Conservation (phyloP, 2,797 vertebrate genomes). For the Naso thynnoides region DNA sequence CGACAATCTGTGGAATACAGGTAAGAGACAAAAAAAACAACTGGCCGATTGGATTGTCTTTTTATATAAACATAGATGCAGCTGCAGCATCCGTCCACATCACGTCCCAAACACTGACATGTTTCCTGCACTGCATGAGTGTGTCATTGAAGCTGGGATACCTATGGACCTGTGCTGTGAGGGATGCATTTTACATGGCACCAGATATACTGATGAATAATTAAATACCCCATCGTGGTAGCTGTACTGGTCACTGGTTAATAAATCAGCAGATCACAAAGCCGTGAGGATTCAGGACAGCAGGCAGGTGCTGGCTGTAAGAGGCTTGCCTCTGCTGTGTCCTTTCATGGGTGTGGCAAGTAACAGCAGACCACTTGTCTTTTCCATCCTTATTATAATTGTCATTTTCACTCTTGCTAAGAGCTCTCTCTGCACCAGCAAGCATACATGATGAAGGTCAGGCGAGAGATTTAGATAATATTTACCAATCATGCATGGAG, state of each 20-base stretch:
- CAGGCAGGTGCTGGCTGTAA: constrained; percentile 1
- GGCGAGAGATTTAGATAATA: constrained; percentile 10
- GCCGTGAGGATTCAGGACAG: constrained; percentile 17
- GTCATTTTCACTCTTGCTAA: constrained; percentile 18
- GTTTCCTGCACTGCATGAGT: constrained; percentile 48
- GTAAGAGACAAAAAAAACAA: constrained; percentile 54
- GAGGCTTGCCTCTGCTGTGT: constrained; percentile 31
- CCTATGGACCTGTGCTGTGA: background rate
- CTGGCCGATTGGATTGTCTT: background rate
- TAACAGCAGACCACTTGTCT: constrained; percentile 50
- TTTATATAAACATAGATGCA: constrained; percentile 24
- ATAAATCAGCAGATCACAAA: constrained; percentile 16
- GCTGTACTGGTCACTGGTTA: constrained; percentile 7
- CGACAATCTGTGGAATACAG: constrained; percentile 30
- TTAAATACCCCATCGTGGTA: constrained; percentile 19
- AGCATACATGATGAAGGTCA: constrained; percentile 38
- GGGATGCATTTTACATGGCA: constrained; percentile 23
- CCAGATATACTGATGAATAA: constrained; percentile 39
- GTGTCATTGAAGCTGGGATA: constrained; percentile 8
- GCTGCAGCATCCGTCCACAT: constrained; percentile 40
- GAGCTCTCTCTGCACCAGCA: constrained; percentile 23
- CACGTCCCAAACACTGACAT: constrained; percentile 53
- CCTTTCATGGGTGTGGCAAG: constrained; percentile 69
- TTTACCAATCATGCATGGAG: constrained; percentile 3
- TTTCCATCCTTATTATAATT: constrained; percentile 35